Evolutionary conservation across 2,113 vertebrate genomes (phyloP).

Genomic region (Nyctibius bracteatus): DNA sequence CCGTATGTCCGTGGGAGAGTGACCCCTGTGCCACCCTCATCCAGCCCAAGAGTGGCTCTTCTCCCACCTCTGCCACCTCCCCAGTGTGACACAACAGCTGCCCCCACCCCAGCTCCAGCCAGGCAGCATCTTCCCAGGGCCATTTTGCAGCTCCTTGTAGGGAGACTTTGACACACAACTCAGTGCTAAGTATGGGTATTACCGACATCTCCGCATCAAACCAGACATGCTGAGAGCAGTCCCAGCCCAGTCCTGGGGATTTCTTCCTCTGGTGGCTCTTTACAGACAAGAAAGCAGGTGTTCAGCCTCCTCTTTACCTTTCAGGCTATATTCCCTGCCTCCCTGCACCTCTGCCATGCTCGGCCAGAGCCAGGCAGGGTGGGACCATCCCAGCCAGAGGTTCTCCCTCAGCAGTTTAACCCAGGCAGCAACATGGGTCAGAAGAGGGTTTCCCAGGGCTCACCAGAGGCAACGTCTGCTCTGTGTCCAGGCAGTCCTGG

Average conservation of each 20-base stretch:
- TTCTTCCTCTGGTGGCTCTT: not conserved
- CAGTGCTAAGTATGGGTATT: not conserved
- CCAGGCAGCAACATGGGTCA: not conserved
- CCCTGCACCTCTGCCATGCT: not conserved
- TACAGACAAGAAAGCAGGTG: not conserved
- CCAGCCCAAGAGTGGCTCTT: not conserved
- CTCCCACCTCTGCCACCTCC: not conserved
- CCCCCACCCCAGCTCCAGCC: not conserved
- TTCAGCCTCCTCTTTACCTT: not conserved
- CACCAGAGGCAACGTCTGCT: not conserved
- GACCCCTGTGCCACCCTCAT: not conserved
- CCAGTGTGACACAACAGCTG: accelerated
- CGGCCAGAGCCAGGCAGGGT: not conserved
- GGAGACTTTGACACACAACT: not conserved
- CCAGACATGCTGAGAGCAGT: not conserved
- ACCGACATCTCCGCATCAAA: not conserved
- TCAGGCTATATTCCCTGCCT: not conserved
- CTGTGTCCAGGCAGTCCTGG: not conserved
- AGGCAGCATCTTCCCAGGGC: not conserved
- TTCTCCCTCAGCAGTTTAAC: not conserved
- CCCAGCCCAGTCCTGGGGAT: not conserved
- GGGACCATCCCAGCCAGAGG: not conserved
- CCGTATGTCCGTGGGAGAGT: not conserved
- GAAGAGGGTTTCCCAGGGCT: not conserved
- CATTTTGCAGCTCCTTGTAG: not conserved